Evolutionary conservation across 30 jellyfish, hydroid and myxozoan genomes (phyloP).

Genomic region (Aurelia sp.): DNA sequence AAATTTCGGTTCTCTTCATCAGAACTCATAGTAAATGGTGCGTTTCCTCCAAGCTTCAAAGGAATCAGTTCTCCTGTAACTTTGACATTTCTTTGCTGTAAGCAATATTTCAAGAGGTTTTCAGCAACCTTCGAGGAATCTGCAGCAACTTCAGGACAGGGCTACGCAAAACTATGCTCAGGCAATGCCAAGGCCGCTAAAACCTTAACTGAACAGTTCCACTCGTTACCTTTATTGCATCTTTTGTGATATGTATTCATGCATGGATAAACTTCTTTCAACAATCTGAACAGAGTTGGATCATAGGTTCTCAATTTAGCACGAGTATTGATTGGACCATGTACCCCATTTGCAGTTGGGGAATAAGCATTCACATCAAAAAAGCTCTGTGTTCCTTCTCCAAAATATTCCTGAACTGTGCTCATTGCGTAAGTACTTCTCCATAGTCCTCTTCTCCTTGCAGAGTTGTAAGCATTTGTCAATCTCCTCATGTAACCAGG

Average conservation of each 20-base stretch:
- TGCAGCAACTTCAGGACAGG: too few relatives aligned
- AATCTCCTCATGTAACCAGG: slow-evolving; percentile 73
- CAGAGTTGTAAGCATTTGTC: slow-evolving; percentile 65
- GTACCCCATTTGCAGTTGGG: slow-evolving; percentile 71
- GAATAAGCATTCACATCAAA: slow-evolving; percentile 80
- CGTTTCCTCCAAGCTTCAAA: too few relatives aligned
- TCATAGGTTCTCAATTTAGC: slow-evolving; percentile 69
- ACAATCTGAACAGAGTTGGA: slow-evolving; percentile 64
- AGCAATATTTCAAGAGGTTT: too few relatives aligned
- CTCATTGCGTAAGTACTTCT: slow-evolving; percentile 78
- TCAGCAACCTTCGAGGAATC: too few relatives aligned
- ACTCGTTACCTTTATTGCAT: slow-evolving; percentile 61
- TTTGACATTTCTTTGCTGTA: too few relatives aligned
- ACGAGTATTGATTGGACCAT: slow-evolving; percentile 76
- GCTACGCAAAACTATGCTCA: too few relatives aligned
- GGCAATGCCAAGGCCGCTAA: too few relatives aligned
- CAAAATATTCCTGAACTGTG: slow-evolving; percentile 79
- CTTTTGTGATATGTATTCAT: slow-evolving; percentile 67
- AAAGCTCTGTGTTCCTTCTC: slow-evolving; percentile 82
- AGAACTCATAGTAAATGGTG: too few relatives aligned
- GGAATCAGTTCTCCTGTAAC: too few relatives aligned
- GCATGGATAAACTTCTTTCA: slow-evolving; percentile 79
- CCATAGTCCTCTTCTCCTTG: slow-evolving; percentile 76
- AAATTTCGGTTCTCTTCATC: too few relatives aligned
- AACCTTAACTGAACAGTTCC: too few relatives aligned